Evolutionary conservation across 2,888 invertebrate genomes (phyloP), one percentile per base, ranked within the genome.

Genomic region (Hofmannophila pseudospretella): DNA sequence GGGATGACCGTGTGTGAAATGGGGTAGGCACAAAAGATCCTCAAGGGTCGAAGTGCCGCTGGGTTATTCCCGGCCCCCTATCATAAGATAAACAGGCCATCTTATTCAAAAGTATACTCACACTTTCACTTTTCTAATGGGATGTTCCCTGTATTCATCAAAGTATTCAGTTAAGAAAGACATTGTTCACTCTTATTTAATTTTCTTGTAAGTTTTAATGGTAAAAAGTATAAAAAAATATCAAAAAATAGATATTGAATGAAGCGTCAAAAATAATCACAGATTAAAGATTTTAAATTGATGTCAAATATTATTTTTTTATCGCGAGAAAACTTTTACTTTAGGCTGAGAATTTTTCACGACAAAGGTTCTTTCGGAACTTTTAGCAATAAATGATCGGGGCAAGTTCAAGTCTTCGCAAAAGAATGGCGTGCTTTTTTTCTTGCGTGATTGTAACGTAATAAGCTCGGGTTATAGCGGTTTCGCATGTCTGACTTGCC

Each of bases 151-250:
- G 42, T 59, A 86, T 44, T 85, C 82, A 47, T 86, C 85, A 46
- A 81, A 84, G 59, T 84, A 85, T 64, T 86, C 85, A n/a, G 85
- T 84, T 51, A 85, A 45, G 40, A 82, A 86, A 36, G 85, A 86
- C 85, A 86, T 85, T 39, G 49, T 54, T 51, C 38, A 47, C 44
- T 45, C 53, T 59, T 62, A 2, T 57, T 60, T 5, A 8, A 30
- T 10, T 25, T 36, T 23, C 8, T n/a, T n/a, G n/a, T n/a, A n/a
- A n/a, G n/a, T 19, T 29, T 11, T 9, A 31, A 35, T 16, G 3
- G 16, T 11, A 31, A 14, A n/a, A n/a, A n/a, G n/a, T n/a, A n/a
- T n/a, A n/a, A 23, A 34, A 12, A 16, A 29, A 22, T 23, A 9
- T 13, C 16, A 11, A 19, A 27, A 29, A 38, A 30, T 19, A 12